Percentiles rank a stretch among this genome's conserved stretches.
phyloP scores from a whole-genome alignment of 1,140 invertebrate genomes.

The Propsilocerus akamusi region DNA sequence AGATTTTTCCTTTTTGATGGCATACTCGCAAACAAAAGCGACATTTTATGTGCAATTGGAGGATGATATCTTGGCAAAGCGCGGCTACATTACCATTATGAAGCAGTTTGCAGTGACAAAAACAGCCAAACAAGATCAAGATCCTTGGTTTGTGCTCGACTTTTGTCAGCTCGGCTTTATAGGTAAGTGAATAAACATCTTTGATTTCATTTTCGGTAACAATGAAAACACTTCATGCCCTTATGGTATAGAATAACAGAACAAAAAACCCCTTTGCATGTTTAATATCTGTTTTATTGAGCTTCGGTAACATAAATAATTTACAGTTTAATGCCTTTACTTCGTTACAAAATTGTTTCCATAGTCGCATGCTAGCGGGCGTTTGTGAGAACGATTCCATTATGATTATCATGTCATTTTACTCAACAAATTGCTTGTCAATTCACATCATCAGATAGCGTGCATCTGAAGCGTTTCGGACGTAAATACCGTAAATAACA shows the following conservation, averaged over 20 bases:
- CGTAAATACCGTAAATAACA: too few relatives aligned
- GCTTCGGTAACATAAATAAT: not conserved
- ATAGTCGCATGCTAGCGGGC: too few relatives aligned
- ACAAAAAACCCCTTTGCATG: not conserved
- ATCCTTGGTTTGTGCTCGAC: conserved; percentile 77
- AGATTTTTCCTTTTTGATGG: conserved; percentile 92
- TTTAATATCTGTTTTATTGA: not conserved
- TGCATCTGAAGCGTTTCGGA: too few relatives aligned
- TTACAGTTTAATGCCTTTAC: not conserved
- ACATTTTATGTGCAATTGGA: conserved; percentile 79
- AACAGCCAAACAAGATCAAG: conserved; percentile 45
- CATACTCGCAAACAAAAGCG: conserved; percentile 65
- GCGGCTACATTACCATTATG: conserved; percentile 67
- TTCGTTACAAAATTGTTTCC: not conserved
- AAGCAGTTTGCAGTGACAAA: conserved; percentile 73
- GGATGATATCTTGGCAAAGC: conserved; percentile 87
- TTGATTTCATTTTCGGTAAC: not conserved
- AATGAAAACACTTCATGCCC: not conserved
- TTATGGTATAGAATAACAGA: not conserved
- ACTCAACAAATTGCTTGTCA: not conserved
- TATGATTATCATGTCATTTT: conserved; percentile 1
- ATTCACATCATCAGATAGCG: too few relatives aligned
- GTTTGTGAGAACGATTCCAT: too few relatives aligned
- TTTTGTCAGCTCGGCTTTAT: conserved; percentile 90
- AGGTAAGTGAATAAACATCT: conserved; percentile 29